These are phyloP conservation scores for Rhineura floridana DNA, from an alignment of 2,113 vertebrate species.

Conservation along the genomic window DNA sequence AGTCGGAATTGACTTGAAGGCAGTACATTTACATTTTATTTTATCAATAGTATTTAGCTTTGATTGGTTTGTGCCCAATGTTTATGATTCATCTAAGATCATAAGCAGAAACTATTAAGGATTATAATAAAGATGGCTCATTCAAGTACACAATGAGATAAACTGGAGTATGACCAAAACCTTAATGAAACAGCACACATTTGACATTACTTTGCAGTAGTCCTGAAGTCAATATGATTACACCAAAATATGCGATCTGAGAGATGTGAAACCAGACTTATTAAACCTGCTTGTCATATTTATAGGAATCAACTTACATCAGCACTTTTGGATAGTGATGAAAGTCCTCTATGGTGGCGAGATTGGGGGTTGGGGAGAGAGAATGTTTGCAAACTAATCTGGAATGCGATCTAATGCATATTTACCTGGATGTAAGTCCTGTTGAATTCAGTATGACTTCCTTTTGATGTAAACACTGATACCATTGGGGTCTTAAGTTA, in stretches of 20 bases:
- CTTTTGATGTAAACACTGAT: not conserved
- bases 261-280: not conserved
- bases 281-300: not conserved
- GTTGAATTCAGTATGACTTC: not conserved
- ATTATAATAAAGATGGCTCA: not conserved
- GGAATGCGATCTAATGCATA: not conserved
- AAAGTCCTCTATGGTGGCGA: not conserved
- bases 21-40: no score
- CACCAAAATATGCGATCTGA: not conserved
- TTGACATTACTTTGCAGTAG: not conserved
- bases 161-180: not conserved
- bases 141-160: not conserved
- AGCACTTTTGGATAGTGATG: not conserved
- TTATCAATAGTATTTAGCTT: not conserved
- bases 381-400: not conserved
- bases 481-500: constrained; percentile 3
- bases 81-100: not conserved
- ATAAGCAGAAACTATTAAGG: not conserved
- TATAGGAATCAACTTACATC: not conserved
- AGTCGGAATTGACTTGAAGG: no score
- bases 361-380: no score
- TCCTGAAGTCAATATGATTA: not conserved
- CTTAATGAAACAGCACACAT: constrained; percentile 9
- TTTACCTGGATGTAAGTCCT: not conserved
- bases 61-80: not conserved